Base-by-base conservation (phyloP, 2,888 invertebrate species). In the Allolobophora icterica region DNA sequence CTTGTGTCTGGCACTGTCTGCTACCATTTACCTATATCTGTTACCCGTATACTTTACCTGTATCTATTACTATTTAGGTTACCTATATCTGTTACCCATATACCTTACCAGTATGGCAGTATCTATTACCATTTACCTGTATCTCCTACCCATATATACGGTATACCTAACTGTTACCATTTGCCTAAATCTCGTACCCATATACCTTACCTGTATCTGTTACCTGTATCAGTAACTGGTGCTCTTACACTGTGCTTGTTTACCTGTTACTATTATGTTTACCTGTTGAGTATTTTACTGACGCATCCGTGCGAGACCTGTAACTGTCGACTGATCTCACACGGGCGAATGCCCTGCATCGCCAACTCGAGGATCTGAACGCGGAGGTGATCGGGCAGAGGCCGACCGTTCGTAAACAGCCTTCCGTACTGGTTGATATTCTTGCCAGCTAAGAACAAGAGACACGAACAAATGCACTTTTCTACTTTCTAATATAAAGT, bases 361-460 rank as follows among this genome's bases (percentile, higher is more conserved):
- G 95, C 95, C 90, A 95, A 92, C 93, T 95, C 95, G n/a, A 95
- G 93, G 91, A 95, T 95, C 92, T 95, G 94, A 6, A 95, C 94
- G 30, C 95, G 93, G 15, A 95, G 93, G 92, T 94, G 94, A 90
- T 95, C 95, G 13, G 95, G 95, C 30, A 95, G 93, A 1, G 95
- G 95, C 1, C 95, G 94, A 6, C 95, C 95, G 93, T 95, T 95
- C 11, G 95, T 95, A 92, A 95, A 95, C 92, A 94, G 94, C 89
- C 95, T 93, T 0, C 95, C 95, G 93, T 95, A 95, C 93, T 95
- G 95, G 93, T 95, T 95, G 45, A 95, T 94, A 91, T 95, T 95
- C 87, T 95, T 93, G 13, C 94, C 94, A 90, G 93, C 94, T 90
- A 8, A 30, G n/a, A 71, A 71, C 3, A 52, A 84, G 15, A 84